These are phyloP conservation scores for Eristalis tenax DNA, from an alignment of 2,888 invertebrate genomes.

Conservation along the genomic window DNA sequence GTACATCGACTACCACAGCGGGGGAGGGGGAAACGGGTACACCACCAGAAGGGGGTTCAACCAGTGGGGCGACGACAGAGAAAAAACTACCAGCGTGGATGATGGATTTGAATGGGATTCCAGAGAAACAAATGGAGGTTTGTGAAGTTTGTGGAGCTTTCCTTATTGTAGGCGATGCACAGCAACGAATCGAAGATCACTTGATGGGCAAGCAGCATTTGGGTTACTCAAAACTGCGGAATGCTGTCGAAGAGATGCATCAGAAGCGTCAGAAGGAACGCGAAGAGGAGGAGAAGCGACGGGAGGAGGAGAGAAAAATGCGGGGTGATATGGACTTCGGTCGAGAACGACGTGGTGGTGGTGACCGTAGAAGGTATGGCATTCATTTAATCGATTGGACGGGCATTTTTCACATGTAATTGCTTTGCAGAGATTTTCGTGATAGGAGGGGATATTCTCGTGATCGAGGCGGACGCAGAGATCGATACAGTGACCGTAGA, in stretches of 20 bases:
- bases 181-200: constrained; percentile 98
- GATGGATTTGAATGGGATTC: constrained; percentile 91
- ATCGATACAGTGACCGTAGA: constrained; percentile 65
- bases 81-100: constrained; percentile 83
- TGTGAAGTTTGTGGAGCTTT: constrained; percentile 99
- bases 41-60: constrained; percentile 46
- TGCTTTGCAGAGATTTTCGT: constrained; percentile 70
- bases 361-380: constrained; percentile 61
- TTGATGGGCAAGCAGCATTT: constrained; percentile 99
- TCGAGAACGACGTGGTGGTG: constrained; percentile 75
- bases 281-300: constrained; percentile 82
- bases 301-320: constrained; percentile 77
- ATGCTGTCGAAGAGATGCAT: constrained; percentile 86
- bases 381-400: not conserved
- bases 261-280: constrained; percentile 84
- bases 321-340: constrained; percentile 76
- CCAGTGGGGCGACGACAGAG: constrained; percentile 62
- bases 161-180: constrained; percentile 99
- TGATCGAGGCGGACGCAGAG: constrained; percentile 76
- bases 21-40: constrained; percentile 33
- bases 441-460: constrained; percentile 78
- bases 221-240: constrained; percentile 88
- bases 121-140: constrained; percentile 99
- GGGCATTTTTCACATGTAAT: not conserved
- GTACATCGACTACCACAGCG: constrained; percentile 6